These are phyloP conservation scores for Cataglyphis rosenhaueri DNA, from an alignment of 2,888 invertebrate species.

Conservation along the genomic window DNA sequence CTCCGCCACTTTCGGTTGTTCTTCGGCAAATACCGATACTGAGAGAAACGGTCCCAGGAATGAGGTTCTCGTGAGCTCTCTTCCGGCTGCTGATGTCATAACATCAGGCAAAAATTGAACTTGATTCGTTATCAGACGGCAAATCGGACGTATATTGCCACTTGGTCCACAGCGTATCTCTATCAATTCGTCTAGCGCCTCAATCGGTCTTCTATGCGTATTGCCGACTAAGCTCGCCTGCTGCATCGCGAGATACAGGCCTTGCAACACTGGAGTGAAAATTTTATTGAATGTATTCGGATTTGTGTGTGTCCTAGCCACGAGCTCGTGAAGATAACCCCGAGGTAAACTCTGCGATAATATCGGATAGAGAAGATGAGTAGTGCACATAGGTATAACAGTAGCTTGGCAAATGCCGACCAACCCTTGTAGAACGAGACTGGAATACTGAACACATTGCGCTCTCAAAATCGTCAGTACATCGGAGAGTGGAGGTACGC, in stretches of 20 bases:
- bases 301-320: constrained; percentile 88
- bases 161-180: constrained; percentile 91
- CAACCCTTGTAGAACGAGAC: constrained; percentile 87
- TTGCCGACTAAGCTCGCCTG: constrained; percentile 90
- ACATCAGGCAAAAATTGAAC: constrained; percentile 91
- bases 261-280: constrained; percentile 90
- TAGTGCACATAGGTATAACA: constrained; percentile 84
- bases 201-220: constrained; percentile 89
- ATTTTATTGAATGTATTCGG: constrained; percentile 88
- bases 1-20: constrained; percentile 95
- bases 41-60: constrained; percentile 97
- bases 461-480: constrained; percentile 87
- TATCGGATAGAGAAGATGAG: constrained; percentile 90
- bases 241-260: constrained; percentile 90
- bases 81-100: constrained; percentile 92
- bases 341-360: constrained; percentile 90
- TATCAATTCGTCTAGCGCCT: constrained; percentile 92
- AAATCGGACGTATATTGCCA: constrained; percentile 91
- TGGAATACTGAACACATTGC: constrained; percentile 88
- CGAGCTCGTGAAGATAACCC: constrained; percentile 90
- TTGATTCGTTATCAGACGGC: constrained; percentile 89
- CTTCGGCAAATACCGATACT: constrained; percentile 97
- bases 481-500: constrained; percentile 90
- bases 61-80: constrained; percentile 94
- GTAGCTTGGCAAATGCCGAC: constrained; percentile 81